phyloP scores from a whole-genome alignment of 2,113 vertebrate genomes.

The Neopipo cinnamomea region DNA sequence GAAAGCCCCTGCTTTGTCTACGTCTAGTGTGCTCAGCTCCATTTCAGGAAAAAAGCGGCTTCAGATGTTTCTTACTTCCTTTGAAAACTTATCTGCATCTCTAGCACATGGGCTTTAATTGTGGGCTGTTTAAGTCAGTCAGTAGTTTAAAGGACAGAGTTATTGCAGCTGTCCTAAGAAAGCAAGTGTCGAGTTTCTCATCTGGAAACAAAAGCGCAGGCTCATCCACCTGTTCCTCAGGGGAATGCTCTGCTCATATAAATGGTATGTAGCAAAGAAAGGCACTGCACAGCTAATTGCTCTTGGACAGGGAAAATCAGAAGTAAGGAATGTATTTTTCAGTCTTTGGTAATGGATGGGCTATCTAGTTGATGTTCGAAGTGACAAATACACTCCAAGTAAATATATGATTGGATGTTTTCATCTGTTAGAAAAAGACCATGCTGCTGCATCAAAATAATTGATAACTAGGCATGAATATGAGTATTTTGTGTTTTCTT shows the following conservation, averaged over 20 bases:
- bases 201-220: conserved; percentile 16
- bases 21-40: neutral
- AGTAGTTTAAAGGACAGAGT: neutral
- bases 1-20: neutral
- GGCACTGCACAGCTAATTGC: neutral
- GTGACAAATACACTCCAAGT: neutral
- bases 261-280: conserved; percentile 21
- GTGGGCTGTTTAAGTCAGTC: neutral
- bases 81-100: neutral
- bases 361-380: neutral
- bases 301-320: neutral
- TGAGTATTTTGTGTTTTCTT: neutral
- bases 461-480: neutral
- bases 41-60: neutral
- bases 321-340: neutral
- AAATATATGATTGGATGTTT: neutral
- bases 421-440: neutral
- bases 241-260: conserved; percentile 43
- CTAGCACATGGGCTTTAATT: neutral
- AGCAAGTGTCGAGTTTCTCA: neutral
- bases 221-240: conserved; percentile 15
- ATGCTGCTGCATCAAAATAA: neutral
- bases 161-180: conserved; percentile 28
- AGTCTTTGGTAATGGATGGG: neutral
- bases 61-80: neutral